Conservation (phyloP, 2,113 vertebrate species). For the Peromyscus leucopus region DNA sequence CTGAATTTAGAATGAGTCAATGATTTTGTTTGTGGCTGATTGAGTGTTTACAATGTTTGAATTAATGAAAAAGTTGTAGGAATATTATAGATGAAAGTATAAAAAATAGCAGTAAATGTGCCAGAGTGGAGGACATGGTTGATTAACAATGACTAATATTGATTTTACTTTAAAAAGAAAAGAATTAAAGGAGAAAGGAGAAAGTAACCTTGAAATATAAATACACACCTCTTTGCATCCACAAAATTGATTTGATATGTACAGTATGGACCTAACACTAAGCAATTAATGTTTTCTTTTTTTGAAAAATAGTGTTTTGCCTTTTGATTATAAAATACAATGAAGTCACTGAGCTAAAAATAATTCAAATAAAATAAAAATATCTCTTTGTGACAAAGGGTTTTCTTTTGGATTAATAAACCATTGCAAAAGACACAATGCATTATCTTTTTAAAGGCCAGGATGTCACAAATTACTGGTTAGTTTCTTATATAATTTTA, state of each 20-base stretch:
- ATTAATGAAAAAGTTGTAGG: background rate
- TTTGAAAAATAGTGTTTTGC: background rate
- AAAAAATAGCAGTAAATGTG: constrained; percentile 10
- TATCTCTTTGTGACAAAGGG: background rate
- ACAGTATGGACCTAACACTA: background rate
- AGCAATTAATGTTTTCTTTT: background rate
- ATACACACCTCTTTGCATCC: background rate
- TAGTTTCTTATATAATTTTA: constrained; percentile 28
- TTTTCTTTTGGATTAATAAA: background rate
- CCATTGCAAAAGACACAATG: background rate
- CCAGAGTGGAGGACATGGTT: background rate
- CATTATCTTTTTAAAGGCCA: background rate
- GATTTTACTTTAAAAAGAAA: background rate
- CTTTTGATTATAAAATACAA: background rate
- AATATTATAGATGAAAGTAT: background rate
- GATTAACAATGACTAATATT: background rate
- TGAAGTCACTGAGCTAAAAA: background rate
- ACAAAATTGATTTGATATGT: background rate
- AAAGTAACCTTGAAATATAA: background rate
- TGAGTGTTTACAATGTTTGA: background rate
- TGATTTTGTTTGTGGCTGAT: background rate
- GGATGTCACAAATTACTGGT: background rate
- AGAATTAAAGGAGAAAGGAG: background rate
- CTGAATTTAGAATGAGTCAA: background rate
- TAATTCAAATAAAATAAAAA: background rate